These are phyloP conservation scores for Amniataba percoides DNA, from an alignment of 2,797 vertebrate genomes.

Conservation along the genomic window DNA sequence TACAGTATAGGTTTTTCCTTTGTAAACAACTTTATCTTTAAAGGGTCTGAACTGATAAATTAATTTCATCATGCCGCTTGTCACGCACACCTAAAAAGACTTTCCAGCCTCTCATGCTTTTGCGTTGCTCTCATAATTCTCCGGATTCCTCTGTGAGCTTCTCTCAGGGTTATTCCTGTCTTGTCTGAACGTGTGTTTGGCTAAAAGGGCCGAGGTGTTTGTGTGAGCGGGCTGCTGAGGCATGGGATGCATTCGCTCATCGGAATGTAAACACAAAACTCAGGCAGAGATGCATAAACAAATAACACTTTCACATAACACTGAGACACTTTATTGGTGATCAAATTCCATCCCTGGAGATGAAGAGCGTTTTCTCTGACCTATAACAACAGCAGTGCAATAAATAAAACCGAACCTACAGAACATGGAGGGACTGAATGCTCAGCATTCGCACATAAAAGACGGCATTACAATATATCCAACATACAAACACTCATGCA, in stretches of 20 bases:
- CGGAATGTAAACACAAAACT: conserved; percentile 54
- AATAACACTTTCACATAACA: conserved; percentile 63
- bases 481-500: conserved; percentile 56
- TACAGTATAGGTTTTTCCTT: neutral
- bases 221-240: conserved; percentile 20
- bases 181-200: conserved; percentile 45
- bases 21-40: neutral
- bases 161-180: conserved; percentile 37
- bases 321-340: conserved; percentile 78
- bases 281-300: conserved; percentile 13
- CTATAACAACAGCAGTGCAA: conserved; percentile 75
- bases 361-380: conserved; percentile 71
- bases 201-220: conserved; percentile 31
- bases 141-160: conserved; percentile 35
- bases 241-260: conserved; percentile 29
- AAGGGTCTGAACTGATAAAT: neutral
- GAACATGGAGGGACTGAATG: conserved; percentile 55
- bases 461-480: conserved; percentile 43
- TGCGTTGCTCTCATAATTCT: conserved; percentile 19
- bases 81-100: neutral
- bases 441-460: conserved; percentile 62
- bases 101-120: conserved; percentile 26
- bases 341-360: conserved; percentile 64
- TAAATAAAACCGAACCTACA: conserved; percentile 77
- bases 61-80: neutral